Conservation (phyloP, 2,888 invertebrate genomes). For the Drosophila koepferae region DNA sequence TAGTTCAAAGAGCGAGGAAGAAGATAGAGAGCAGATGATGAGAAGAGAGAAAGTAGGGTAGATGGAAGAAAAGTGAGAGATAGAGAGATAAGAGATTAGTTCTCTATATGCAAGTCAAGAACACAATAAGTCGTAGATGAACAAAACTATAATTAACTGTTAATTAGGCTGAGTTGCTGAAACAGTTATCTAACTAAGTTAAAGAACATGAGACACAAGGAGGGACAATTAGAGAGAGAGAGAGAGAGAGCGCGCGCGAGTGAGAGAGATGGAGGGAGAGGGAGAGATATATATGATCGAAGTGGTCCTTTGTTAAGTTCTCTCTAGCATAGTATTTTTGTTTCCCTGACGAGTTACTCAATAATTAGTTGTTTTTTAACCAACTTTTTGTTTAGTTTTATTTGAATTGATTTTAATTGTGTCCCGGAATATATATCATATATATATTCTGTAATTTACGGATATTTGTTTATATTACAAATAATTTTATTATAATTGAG, state of each 20-base stretch:
- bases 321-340: not conserved
- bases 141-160: conserved; percentile 69
- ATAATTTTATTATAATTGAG: conserved; percentile 72
- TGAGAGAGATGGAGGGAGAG: not conserved
- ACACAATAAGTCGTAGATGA: conserved; percentile 57
- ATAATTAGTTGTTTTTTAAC: conserved; percentile 27
- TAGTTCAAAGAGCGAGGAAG: conserved; percentile 12
- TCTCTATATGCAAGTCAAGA: not conserved
- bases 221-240: not conserved
- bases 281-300: not conserved
- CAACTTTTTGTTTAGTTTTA: conserved; percentile 14
- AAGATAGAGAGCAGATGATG: not conserved
- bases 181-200: conserved; percentile 55
- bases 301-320: conserved; percentile 6
- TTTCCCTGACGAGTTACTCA: conserved; percentile 42
- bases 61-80: not conserved
- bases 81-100: not conserved
- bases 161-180: conserved; percentile 69
- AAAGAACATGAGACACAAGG: not conserved
- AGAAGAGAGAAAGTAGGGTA: no score
- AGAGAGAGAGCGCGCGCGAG: not conserved
- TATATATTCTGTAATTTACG: conserved; percentile 20
- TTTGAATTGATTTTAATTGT: conserved; percentile 39
- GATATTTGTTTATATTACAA: conserved; percentile 38
- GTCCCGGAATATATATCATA: conserved; percentile 24